These are phyloP conservation scores for Philereme transversata DNA, from an alignment of 2,888 invertebrate species.

Conservation along the genomic window DNA sequence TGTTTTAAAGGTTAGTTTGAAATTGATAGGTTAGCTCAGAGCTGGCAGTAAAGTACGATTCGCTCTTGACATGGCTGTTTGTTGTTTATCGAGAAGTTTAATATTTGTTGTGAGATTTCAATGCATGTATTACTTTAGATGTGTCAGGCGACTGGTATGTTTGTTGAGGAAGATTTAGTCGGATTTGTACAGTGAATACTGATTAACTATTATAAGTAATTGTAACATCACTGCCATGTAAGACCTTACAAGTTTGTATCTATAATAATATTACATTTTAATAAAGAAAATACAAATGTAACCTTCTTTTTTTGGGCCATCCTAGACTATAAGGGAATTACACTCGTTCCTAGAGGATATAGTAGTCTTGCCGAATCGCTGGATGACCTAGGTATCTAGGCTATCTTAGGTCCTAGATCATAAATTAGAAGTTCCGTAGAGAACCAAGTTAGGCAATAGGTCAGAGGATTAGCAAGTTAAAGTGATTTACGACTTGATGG, in stretches of 20 bases:
- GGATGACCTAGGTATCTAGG: too few species aligned
- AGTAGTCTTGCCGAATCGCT: too few species aligned
- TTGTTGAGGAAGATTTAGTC: conserved; percentile 52
- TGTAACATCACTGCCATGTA: conserved; percentile 82
- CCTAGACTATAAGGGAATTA: background rate
- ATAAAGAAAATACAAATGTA: conserved; percentile 68
- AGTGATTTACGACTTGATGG: too few species aligned
- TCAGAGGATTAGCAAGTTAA: too few species aligned
- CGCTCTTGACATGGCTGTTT: conserved; percentile 59
- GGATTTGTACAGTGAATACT: conserved; percentile 68
- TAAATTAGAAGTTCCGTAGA: too few species aligned
- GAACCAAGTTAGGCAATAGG: too few species aligned
- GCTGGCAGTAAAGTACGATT: conserved; percentile 60
- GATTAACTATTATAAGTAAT: conserved; percentile 67
- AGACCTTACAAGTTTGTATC: conserved; percentile 82
- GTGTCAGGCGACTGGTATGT: conserved; percentile 52
- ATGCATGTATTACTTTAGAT: conserved; percentile 59
- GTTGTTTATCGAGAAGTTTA: conserved; percentile 70
- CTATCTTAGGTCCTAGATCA: too few species aligned
- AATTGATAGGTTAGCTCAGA: conserved; percentile 58
- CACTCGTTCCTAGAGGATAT: too few species aligned
- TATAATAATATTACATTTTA: conserved; percentile 79
- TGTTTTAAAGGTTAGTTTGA: conserved; percentile 63
- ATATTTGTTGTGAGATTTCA: conserved; percentile 72
- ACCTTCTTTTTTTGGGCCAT: conserved; percentile 37